Evolutionary conservation across 2,888 invertebrate genomes (phyloP), one percentile per base, ranked within the genome.

Genomic region (Andrena chrysosceles): DNA sequence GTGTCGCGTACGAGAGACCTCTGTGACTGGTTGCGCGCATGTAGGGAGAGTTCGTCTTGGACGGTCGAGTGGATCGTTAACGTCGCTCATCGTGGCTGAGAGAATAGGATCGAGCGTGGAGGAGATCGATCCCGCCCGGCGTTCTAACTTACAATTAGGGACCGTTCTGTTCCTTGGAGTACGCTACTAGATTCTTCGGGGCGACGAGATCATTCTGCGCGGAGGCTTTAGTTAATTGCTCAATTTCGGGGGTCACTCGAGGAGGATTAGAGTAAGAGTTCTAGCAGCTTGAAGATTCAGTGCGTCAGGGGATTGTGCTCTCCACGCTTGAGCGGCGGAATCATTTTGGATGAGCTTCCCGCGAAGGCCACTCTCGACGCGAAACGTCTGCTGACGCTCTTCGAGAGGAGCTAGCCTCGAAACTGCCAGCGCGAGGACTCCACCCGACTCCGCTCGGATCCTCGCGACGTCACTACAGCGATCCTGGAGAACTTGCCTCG

Each of bases 401-500:
- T 80, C 63, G 77, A 80, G 75, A 60, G 23, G 49, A 67, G 59
- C 33, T 72, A 59, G 5, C 33, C 73, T 73, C 63, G 56, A 67
- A 70, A 86, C 85, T 86, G 83, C 85, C 86, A 86, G 66, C 75
- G 69, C 20, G 59, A 20, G 72, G 66, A 66, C 8, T 42, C 16
- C n/a, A 10, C 49, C 49, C 56, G 60, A 49, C 49, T 42, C 31
- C 8, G 31, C 20, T 35, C 69, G 63, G 26, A 49, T 79, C 42
- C 83, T 83, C 75, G 75, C 49, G 26, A 60, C 67, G 73, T 52
- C n/a, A 20, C 10, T 7, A 8, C 16, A 13, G 33, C 59, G 68
- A 73, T 76, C 73, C 76, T 74, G 72, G 48, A 77, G 63, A 75
- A 77, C 79, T 81, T 83, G 66, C 84, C 87, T 82, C 87, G 87